These are phyloP conservation scores for Mantis religiosa DNA, from an alignment of 2,888 invertebrate genomes.

Conservation along the genomic window DNA sequence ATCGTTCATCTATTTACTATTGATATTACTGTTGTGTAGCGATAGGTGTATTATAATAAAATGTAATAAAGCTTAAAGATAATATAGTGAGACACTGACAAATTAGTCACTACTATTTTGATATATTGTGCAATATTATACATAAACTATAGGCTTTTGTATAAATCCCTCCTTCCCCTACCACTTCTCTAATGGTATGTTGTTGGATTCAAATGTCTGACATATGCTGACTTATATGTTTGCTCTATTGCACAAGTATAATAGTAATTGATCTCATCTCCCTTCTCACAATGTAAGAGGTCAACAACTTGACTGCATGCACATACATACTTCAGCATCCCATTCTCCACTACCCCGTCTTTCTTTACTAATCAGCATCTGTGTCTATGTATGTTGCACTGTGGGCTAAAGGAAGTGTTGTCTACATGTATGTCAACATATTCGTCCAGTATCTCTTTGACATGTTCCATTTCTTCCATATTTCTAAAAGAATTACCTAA, in stretches of 20 bases:
- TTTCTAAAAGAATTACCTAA: too few relatives aligned
- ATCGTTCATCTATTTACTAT: not conserved
- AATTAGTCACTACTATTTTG: not conserved
- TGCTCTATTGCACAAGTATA: not conserved
- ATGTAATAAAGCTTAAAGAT: not conserved
- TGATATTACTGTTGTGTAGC: not conserved
- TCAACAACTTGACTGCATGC: not conserved
- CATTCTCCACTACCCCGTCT: too few relatives aligned
- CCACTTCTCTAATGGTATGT: not conserved
- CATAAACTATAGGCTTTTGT: not conserved
- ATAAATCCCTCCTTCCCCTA: not conserved
- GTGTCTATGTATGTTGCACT: too few relatives aligned
- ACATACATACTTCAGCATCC: too few relatives aligned
- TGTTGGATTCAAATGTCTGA: not conserved
- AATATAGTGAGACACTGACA: not conserved
- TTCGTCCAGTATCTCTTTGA: too few relatives aligned
- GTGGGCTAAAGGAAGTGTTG: too few relatives aligned
- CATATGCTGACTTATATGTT: not conserved
- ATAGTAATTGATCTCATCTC: not conserved
- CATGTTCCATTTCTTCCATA: too few relatives aligned
- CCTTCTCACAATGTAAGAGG: not conserved
- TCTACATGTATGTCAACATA: too few relatives aligned
- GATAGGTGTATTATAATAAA: not conserved
- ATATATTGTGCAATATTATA: not conserved
- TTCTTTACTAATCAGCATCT: too few relatives aligned